Conservation (phyloP, 37 sponge, comb jelly and placozoan genomes). For the Cladorhizidae sp. region DNA sequence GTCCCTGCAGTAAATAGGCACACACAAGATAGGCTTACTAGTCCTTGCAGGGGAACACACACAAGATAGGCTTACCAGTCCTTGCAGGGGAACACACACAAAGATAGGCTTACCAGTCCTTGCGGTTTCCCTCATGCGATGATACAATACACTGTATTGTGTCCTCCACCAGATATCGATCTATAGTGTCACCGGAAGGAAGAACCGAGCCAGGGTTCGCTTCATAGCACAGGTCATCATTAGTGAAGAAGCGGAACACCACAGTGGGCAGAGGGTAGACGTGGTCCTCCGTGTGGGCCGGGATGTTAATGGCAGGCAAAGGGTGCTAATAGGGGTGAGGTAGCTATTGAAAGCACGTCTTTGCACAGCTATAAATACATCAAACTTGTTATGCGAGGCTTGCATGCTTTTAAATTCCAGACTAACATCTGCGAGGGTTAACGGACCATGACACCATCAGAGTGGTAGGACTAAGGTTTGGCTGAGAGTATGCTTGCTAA, state of each 20-base stretch:
- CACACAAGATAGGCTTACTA: too few species aligned
- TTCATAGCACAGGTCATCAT: constrained; percentile 54
- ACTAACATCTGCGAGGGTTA: too few species aligned
- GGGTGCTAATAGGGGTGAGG: constrained; percentile 68
- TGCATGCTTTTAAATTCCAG: too few species aligned
- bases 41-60: too few species aligned
- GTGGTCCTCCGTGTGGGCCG: constrained; percentile 73
- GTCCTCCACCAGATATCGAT: constrained; percentile 86
- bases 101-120: constrained; percentile 73
- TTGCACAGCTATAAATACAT: background rate
- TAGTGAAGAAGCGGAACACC: constrained; percentile 75
- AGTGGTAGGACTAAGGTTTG: too few species aligned
- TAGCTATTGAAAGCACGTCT: background rate
- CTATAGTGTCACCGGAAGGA: constrained; percentile 76
- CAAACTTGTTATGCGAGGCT: too few species aligned
- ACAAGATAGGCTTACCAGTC: too few species aligned
- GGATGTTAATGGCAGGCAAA: constrained; percentile 67
- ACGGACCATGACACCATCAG: too few species aligned
- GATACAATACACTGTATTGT: constrained; percentile 46
- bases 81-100: too few species aligned
- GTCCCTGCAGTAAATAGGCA: too few species aligned
- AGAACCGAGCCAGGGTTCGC: constrained; percentile 40
- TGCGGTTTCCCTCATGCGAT: constrained; percentile 71
- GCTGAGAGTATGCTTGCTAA: too few species aligned
- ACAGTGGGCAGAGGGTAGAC: constrained; percentile 83